These are phyloP conservation scores for Phalangium opilio DNA, from an alignment of 2,888 invertebrate genomes.

Conservation along the genomic window DNA sequence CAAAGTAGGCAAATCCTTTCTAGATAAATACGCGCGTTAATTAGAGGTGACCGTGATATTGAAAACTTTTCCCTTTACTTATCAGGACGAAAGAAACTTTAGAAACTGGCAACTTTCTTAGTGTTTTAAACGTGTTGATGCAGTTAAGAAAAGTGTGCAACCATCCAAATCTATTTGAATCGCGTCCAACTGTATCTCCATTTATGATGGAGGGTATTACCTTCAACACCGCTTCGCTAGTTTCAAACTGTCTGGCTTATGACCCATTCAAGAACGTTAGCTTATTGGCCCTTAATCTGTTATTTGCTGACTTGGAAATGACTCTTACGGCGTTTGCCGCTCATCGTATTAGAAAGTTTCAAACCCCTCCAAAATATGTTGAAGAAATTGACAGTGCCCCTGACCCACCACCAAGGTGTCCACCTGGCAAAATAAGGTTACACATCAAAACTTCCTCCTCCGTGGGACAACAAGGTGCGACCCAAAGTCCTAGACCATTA, in stretches of 20 bases:
- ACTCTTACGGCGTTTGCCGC: constrained; percentile 65
- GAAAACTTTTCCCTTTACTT: not conserved
- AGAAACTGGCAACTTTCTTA: constrained; percentile 77
- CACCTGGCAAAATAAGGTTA: constrained; percentile 48
- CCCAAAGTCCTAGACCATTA: not conserved
- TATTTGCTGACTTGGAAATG: constrained; percentile 48
- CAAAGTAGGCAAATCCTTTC: constrained; percentile 60
- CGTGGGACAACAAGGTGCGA: not conserved
- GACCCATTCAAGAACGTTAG: constrained; percentile 56
- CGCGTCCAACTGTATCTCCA: constrained; percentile 83
- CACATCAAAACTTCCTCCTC: constrained; percentile 35
- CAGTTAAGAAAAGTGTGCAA: constrained; percentile 94
- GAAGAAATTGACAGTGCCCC: constrained; percentile 48
- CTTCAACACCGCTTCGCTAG: constrained; percentile 51
- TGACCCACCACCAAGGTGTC: constrained; percentile 45
- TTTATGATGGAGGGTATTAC: constrained; percentile 69
- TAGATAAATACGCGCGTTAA: not conserved
- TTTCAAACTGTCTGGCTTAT: constrained; percentile 51
- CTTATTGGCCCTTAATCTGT: constrained; percentile 46
- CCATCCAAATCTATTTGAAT: constrained; percentile 95
- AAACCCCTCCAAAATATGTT: constrained; percentile 52
- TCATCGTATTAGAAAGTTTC: constrained; percentile 58
- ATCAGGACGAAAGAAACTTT: constrained; percentile 81
- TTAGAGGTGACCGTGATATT: not conserved
- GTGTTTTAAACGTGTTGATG: constrained; percentile 93